Base-by-base conservation (phyloP, 30 jellyfish, hydroid and myxozoan species). In the Morbakka virulenta region DNA sequence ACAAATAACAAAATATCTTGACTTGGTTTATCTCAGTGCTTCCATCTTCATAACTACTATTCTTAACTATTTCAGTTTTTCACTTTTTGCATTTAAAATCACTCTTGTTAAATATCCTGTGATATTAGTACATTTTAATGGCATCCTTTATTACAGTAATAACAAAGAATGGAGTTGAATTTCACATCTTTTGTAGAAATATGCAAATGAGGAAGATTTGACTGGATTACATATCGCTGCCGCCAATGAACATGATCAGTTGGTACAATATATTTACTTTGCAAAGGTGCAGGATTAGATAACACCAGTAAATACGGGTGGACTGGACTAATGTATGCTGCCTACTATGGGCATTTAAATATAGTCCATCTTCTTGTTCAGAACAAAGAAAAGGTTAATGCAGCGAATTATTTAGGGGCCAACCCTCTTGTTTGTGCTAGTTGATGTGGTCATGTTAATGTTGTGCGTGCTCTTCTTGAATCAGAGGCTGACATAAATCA, bases 351-450 rank as follows among this genome's bases (percentile, higher is more conserved):
- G 14, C 98, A 90, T 30, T 67, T 23, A 20, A 28, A 62, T 24
- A 77, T 90, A 52, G 96, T 90, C 32, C 47, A 50, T n/a, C 69
- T 83, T 1, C 68, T 90, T 4, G 62, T 72, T 0, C 92, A 90
- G 48, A 90, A 81, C 51, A 72, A 82, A 3, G 98, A 95, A 0
- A 72, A 90, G n/a, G 83, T 90, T 0, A 90, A 90, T 74, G 81
- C 82, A 1, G 32, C 84, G 24, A 90, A 90, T 72, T 64, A 61
- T 6, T 61, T 93, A 80, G 87, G 94, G 25, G 96, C 93, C 11
- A 90, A 95, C 31, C 98, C 98, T 0, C 88, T 90, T 2, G 73
- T 80, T 35, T 90, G 98, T 73, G 98, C 98, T 0, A 74, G 96
- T 29, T 64, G 98, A 23, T 74, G 98, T 72, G 98, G 98, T 2